Evolutionary conservation across 2,888 invertebrate species (phyloP).

Genomic region (Listrodromus nycthemerus): DNA sequence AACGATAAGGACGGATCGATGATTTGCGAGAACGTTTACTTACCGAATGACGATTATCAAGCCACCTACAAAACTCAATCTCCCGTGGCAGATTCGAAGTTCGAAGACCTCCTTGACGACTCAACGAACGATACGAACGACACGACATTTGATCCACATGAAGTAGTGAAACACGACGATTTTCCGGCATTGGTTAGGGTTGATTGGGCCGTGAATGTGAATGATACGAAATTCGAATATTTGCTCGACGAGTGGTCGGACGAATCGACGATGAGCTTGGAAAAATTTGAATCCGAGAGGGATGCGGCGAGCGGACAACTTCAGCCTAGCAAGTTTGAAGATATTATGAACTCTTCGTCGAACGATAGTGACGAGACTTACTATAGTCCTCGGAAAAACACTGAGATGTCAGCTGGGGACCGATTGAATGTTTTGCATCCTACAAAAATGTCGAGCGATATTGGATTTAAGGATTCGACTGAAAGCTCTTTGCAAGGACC

Average conservation of each 20-base stretch:
- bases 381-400: neutral
- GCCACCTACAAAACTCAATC: neutral
- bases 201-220: slow-evolving; percentile 47
- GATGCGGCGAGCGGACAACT: neutral
- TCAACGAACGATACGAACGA: slow-evolving; percentile 42
- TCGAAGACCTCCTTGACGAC: slow-evolving; percentile 77
- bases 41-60: slow-evolving; percentile 4
- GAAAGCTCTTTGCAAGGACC: neutral
- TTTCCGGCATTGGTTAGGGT: slow-evolving; percentile 45
- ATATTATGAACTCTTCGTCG: slow-evolving; percentile 69
- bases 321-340: slow-evolving; percentile 62
- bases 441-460: neutral
- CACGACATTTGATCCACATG: neutral
- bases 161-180: neutral
- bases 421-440: neutral
- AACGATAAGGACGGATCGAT: slow-evolving; percentile 40
- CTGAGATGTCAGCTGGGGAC: neutral
- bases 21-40: neutral
- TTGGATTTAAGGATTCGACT: neutral
- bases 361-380: slow-evolving; percentile 34
- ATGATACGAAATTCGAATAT: slow-evolving; percentile 68
- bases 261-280: slow-evolving; percentile 33
- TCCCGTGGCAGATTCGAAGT: slow-evolving; percentile 65
- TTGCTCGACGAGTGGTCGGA: slow-evolving; percentile 74
- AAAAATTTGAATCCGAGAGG: neutral